Base-by-base conservation (phyloP, 2,113 vertebrate species). In the Copsychus sechellarum region DNA sequence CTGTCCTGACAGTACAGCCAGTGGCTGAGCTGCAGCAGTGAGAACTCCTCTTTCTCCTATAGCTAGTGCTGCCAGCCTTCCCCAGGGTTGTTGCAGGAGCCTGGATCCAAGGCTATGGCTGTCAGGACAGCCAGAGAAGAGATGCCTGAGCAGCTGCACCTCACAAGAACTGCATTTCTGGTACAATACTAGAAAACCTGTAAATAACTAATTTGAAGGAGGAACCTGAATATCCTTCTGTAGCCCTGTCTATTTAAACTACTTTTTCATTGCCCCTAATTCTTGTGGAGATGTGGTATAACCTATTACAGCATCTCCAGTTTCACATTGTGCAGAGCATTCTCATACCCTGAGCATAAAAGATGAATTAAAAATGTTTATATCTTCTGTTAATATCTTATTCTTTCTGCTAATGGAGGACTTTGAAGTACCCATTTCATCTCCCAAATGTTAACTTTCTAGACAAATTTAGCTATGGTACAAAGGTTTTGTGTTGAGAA, bases 401-500 rank as follows among this genome's bases (percentile, higher is more conserved):
- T 88, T 95, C 72, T 78, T 76, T 92, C 71, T 81, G 66, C 50
- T 88, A 93, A 93, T 82, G 57, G 92, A 92, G 48, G 36, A 79
- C 91, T 76, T 79, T 77, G 21, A 14, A 61, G 38, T 65, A 62
- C 47, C 23, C 45, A 77, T 90, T 95, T 92, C 8, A 77, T 91
- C 83, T 91, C 81, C 64, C 25, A 93, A 76, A 67, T 66, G 53
- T 90, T 95, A 94, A 76, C 25, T 79, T 91, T 88, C 42, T 65
- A 77, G 88, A 84, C 21, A 91, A 95, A 92, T 88, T 78, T 82
- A 92, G 67, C 45, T 66, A 67, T 70, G 61, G 61, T 86, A 86
- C 50, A 88, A 86, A 86, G 76, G 6, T 73, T 93, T 95, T 90
- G 80, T 70, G 43, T 81, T 22, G 28, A 95, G 36, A 31, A 73